phyloP scores from a whole-genome alignment of 2,888 invertebrate genomes.

The Malachius bipustulatus region DNA sequence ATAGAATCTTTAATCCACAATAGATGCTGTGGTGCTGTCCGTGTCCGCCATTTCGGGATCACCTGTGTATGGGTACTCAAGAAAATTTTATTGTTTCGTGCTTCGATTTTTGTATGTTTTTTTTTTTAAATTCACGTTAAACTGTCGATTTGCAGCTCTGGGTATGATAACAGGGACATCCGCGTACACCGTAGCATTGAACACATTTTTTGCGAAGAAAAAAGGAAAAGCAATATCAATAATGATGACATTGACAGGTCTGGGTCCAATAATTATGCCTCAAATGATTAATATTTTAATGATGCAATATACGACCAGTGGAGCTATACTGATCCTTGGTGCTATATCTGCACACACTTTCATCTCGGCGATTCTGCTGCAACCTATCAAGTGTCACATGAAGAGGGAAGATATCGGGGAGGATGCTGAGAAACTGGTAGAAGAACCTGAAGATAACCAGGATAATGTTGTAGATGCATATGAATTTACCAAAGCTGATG shows the following conservation, averaged over 20 bases:
- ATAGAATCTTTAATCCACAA: no score
- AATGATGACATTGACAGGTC: slow-evolving; percentile 51
- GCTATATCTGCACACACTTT: slow-evolving; percentile 51
- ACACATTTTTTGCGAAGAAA: slow-evolving; percentile 51
- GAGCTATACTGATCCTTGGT: slow-evolving; percentile 49
- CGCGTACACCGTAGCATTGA: slow-evolving; percentile 50
- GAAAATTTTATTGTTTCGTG: no score
- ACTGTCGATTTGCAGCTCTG: slow-evolving; percentile 42
- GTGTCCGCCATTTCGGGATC: no score
- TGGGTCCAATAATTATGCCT: slow-evolving; percentile 57
- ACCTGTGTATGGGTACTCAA: no score
- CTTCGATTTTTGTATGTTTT: no score
- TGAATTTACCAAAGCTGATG: no score
- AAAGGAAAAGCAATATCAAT: slow-evolving; percentile 50
- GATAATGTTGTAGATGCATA: no score
- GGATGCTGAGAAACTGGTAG: no score
- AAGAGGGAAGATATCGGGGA: slow-evolving; percentile 21
- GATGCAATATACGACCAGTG: slow-evolving; percentile 44
- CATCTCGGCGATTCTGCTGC: slow-evolving; percentile 46
- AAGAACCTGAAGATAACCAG: no score
- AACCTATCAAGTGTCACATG: slow-evolving; percentile 57
- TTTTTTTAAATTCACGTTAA: no score
- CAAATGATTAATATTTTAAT: slow-evolving; percentile 46
- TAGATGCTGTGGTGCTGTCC: no score
- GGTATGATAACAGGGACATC: slow-evolving; percentile 49